phyloP scores from a whole-genome alignment of 2,888 invertebrate genomes.

The Dyspetes luteomarginatus region DNA sequence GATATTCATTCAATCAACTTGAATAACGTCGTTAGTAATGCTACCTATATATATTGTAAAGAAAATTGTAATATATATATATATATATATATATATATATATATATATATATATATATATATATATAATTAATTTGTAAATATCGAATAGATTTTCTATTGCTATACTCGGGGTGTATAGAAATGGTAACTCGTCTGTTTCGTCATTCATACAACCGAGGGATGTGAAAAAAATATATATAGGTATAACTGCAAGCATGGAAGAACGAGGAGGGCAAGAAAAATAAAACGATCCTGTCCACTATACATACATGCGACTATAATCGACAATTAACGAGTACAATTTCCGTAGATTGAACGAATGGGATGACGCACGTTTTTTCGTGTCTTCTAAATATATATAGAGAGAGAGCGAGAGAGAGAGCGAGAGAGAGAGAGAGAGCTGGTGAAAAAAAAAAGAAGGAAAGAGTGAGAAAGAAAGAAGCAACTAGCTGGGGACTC shows the following conservation, averaged over 20 bases:
- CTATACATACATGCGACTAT: slow-evolving; percentile 16
- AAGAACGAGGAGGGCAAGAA: background rate
- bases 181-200: background rate
- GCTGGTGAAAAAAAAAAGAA: slow-evolving; percentile 9
- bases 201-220: slow-evolving; percentile 8
- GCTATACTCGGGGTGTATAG: background rate
- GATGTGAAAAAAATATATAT: slow-evolving; percentile 31
- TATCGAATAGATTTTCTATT: background rate
- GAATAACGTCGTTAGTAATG: too few species aligned
- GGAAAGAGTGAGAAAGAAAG: slow-evolving; percentile 15
- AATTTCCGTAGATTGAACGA: slow-evolving; percentile 64
- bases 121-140: too few species aligned
- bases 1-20: too few species aligned
- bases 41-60: too few species aligned
- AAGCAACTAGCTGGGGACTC: slow-evolving; percentile 7
- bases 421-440: slow-evolving; percentile 24
- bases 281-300: slow-evolving; percentile 14
- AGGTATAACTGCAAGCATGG: slow-evolving; percentile 9
- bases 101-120: too few species aligned
- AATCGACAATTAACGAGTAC: slow-evolving; percentile 62
- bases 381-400: slow-evolving; percentile 55
- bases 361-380: slow-evolving; percentile 62
- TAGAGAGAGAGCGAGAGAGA: slow-evolving; percentile 13
- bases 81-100: too few species aligned
- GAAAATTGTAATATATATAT: too few species aligned